These are phyloP conservation scores for Prionchulus punctatus DNA, from an alignment of 2,888 invertebrate species.

Conservation along the genomic window DNA sequence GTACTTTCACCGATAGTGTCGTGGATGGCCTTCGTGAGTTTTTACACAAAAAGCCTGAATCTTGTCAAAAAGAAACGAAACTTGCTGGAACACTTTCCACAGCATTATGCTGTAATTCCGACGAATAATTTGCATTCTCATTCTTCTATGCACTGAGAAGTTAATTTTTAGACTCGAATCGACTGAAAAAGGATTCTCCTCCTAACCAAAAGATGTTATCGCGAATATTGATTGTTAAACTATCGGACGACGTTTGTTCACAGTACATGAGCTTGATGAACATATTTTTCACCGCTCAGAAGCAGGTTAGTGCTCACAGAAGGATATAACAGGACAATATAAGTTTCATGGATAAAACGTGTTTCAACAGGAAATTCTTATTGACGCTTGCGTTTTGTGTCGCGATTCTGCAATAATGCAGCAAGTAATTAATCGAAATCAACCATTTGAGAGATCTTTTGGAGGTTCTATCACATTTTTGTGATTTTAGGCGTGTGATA, in stretches of 20 bases:
- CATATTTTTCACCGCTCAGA: slow-evolving; percentile 86
- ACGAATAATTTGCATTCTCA: too few species aligned
- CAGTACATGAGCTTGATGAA: slow-evolving; percentile 99
- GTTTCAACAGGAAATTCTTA: slow-evolving; percentile 58
- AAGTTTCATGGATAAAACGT: too few species aligned
- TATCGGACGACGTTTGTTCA: slow-evolving; percentile 71
- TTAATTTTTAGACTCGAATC: not conserved
- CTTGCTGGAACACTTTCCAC: too few species aligned
- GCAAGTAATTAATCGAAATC: slow-evolving; percentile 44
- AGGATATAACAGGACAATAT: too few species aligned
- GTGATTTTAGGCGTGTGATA: slow-evolving; percentile 68
- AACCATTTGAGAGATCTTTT: too few species aligned
- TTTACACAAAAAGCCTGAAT: too few species aligned
- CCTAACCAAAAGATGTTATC: not conserved
- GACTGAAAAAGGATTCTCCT: not conserved
- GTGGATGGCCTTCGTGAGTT: too few species aligned
- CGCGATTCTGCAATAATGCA: slow-evolving; percentile 75
- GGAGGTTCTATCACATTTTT: slow-evolving; percentile 12
- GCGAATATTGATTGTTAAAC: slow-evolving; percentile 47
- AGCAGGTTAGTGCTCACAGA: slow-evolving; percentile 46
- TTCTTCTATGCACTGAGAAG: too few species aligned
- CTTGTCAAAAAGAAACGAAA: too few species aligned
- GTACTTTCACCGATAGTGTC: not conserved
- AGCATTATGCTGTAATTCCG: too few species aligned
- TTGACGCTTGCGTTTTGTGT: slow-evolving; percentile 82